A percentile compares a stretch with the other conserved stretches of the same genome.
These are phyloP conservation scores for Brachypteracias leptosomus DNA, from an alignment of 2,113 vertebrate genomes.

Conservation along the genomic window DNA sequence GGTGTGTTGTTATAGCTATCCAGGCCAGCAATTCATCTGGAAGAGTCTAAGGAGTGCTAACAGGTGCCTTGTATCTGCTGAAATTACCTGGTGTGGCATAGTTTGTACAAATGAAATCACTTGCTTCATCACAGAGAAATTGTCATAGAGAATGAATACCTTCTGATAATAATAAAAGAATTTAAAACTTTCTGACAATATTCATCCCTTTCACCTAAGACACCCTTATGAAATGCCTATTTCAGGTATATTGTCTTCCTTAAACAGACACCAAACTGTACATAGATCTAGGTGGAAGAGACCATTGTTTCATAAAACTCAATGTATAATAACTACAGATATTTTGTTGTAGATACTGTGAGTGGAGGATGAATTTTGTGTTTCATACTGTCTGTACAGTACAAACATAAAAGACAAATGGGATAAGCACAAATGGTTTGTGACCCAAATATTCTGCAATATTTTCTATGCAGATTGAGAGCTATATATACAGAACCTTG, in stretches of 20 bases:
- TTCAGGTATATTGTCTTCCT: not conserved
- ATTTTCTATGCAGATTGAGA: not conserved
- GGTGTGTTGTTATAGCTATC: accelerated
- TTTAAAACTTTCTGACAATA: not conserved
- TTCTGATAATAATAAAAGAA: not conserved
- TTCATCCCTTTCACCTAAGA: not conserved
- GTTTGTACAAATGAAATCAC: not conserved
- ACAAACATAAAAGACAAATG: not conserved
- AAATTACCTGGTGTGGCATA: not conserved
- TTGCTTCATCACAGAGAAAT: not conserved
- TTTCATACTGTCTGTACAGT: not conserved
- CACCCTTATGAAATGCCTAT: not conserved
- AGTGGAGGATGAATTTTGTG: not conserved
- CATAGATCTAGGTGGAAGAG: not conserved
- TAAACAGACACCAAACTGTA: not conserved
- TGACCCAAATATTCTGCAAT: not conserved
- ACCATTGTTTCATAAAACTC: not conserved
- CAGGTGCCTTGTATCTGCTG: not conserved
- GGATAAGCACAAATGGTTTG: not conserved
- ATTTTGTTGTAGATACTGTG: not conserved
- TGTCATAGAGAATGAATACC: not conserved
- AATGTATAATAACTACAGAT: not conserved
- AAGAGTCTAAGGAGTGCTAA: not conserved
- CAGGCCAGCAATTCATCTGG: accelerated
- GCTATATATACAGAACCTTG: not conserved